Evolutionary conservation across 2,888 invertebrate species (phyloP).

Genomic region (Heteropelma amictum): DNA sequence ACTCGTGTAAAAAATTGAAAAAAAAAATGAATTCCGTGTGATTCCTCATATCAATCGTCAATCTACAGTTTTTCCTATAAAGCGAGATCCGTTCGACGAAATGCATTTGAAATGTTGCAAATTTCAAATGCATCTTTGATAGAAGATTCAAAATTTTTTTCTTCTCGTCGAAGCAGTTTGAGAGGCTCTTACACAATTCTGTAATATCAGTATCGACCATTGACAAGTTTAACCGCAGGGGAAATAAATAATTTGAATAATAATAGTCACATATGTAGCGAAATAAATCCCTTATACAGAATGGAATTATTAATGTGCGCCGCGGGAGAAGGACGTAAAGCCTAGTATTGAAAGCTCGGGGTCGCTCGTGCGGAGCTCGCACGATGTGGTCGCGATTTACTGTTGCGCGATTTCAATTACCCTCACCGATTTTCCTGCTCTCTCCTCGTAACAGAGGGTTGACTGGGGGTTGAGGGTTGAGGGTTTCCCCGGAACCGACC

Average conservation of each 20-base stretch:
- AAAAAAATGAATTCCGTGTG: background rate
- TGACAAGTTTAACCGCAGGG: too few species aligned
- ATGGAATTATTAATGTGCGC: constrained; percentile 44
- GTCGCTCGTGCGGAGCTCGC: constrained; percentile 31
- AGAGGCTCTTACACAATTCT: too few species aligned
- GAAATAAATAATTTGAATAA: background rate
- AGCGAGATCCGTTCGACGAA: too few species aligned
- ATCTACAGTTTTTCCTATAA: background rate
- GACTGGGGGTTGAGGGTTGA: constrained; percentile 19
- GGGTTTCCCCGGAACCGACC: constrained; percentile 44
- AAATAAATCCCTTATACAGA: constrained; percentile 15
- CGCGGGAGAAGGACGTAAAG: constrained; percentile 35
- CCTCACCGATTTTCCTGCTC: constrained; percentile 14
- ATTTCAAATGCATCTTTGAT: too few species aligned
- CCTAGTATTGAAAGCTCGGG: constrained; percentile 49
- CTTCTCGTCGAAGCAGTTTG: too few species aligned
- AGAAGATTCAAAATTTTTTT: too few species aligned
- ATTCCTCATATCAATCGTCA: background rate
- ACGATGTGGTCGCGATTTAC: constrained; percentile 55
- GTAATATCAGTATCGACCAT: too few species aligned
- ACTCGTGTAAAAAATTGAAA: background rate
- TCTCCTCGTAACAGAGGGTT: constrained; percentile 8
- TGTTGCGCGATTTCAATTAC: constrained; percentile 57
- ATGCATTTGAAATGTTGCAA: too few species aligned
- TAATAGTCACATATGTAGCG: background rate